A percentile compares a stretch with the other conserved stretches of the same genome.
Conservation (phyloP, 2,797 vertebrate species). For the Eremophila alpestris region DNA sequence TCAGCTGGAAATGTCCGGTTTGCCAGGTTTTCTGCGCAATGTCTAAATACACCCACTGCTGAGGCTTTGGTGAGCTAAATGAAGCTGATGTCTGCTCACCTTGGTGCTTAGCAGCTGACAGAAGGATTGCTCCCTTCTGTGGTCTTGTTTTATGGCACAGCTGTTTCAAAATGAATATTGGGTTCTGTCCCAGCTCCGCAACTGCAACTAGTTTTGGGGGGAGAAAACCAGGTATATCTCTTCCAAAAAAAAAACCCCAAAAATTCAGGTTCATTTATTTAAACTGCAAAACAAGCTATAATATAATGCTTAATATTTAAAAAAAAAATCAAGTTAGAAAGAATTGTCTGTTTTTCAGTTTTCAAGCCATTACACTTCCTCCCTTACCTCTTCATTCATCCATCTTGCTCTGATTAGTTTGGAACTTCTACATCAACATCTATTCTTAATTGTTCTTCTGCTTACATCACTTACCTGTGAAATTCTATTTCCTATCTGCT, state of each 20-base stretch:
- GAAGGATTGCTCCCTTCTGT: neutral
- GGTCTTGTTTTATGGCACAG: neutral
- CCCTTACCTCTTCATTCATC: neutral
- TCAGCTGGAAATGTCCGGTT: neutral
- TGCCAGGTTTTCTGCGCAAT: neutral
- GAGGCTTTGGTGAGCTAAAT: neutral
- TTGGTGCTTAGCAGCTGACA: neutral
- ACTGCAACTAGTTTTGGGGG: neutral
- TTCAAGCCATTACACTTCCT: neutral
- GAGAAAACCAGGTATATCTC: fast-evolving
- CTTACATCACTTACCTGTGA: neutral
- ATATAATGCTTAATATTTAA: neutral
- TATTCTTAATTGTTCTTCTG: neutral
- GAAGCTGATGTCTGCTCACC: neutral
- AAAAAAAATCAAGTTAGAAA: neutral
- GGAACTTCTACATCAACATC: neutral
- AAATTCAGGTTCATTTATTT: neutral
- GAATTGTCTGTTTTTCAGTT: neutral
- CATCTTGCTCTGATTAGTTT: neutral
- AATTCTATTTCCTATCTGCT: neutral
- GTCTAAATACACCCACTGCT: neutral
- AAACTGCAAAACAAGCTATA: neutral
- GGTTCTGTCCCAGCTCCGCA: neutral
- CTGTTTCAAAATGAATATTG: neutral
- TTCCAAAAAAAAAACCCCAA: neutral